These are phyloP conservation scores for Bilobella aurantiaca DNA, from an alignment of 1,140 invertebrate genomes.

Conservation along the genomic window DNA sequence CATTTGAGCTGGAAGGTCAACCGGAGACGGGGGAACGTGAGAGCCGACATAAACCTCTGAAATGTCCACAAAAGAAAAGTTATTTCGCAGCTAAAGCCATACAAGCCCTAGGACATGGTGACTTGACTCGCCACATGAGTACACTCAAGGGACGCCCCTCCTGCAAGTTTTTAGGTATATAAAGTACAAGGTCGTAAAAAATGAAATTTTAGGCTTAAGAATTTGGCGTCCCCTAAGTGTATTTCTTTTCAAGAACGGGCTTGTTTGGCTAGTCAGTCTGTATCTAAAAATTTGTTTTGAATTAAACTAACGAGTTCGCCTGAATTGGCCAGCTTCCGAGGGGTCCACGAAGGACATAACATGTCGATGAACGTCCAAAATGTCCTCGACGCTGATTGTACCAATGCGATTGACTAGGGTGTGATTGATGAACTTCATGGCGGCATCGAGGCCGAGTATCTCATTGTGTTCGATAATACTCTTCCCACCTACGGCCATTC, in stretches of 20 bases:
- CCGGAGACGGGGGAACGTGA: constrained; percentile 74
- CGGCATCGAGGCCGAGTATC: constrained; percentile 83
- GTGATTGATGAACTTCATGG: constrained; percentile 91
- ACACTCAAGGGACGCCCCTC: too few relatives aligned
- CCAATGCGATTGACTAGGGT: constrained; percentile 55
- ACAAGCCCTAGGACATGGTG: too few relatives aligned
- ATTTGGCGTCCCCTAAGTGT: too few relatives aligned
- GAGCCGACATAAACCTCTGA: constrained; percentile 78
- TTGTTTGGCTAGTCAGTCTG: neutral
- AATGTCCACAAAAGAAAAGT: neutral
- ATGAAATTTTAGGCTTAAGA: too few relatives aligned
- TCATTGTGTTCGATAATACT: constrained; percentile 95
- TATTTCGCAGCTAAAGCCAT: neutral
- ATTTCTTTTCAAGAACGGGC: too few relatives aligned
- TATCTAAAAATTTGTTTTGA: neutral
- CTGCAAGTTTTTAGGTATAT: too few relatives aligned
- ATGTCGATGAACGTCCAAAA: constrained; percentile 82
- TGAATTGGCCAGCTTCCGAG: constrained; percentile 68
- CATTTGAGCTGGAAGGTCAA: constrained; percentile 70
- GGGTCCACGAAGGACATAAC: constrained; percentile 90
- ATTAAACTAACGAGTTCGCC: constrained; percentile 48
- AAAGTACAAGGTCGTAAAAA: too few relatives aligned
- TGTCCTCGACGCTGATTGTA: constrained; percentile 66
- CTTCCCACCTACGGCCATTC: constrained; percentile 84
- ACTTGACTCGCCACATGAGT: too few relatives aligned